phyloP scores from a whole-genome alignment of 2,888 invertebrate genomes.

The Drosophila phalerata region DNA sequence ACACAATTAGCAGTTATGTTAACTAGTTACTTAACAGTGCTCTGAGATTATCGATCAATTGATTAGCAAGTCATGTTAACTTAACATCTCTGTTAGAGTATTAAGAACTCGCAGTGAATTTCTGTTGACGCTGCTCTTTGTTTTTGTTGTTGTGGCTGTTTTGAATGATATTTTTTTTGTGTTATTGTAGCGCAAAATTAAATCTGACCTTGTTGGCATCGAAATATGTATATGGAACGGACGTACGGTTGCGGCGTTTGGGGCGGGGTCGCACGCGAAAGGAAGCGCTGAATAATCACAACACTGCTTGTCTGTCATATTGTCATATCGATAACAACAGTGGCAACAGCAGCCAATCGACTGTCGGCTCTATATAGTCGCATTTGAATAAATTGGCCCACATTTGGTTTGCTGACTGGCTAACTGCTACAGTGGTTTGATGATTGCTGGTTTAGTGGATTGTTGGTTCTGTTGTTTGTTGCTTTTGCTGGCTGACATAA shows the following conservation, averaged over 20 bases:
- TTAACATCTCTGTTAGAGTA: slow-evolving; percentile 37
- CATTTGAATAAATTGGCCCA: slow-evolving; percentile 63
- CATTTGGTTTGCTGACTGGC: slow-evolving; percentile 47
- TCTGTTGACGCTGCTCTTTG: slow-evolving; percentile 3
- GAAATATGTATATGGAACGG: slow-evolving; percentile 49
- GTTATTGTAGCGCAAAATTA: slow-evolving; percentile 60
- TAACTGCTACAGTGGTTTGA: slow-evolving; percentile 8
- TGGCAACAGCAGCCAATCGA: slow-evolving; percentile 18
- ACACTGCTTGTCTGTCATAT: slow-evolving; percentile 24
- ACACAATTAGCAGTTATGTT: not conserved
- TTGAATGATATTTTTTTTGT: slow-evolving; percentile 41
- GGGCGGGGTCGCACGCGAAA: slow-evolving; percentile 64
- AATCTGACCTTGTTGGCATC: slow-evolving; percentile 77
- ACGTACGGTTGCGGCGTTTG: slow-evolving; percentile 17
- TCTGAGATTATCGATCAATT: not conserved
- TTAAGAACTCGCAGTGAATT: slow-evolving; percentile 21
- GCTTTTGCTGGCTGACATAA: slow-evolving; percentile 56
- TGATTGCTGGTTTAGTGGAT: slow-evolving; percentile 28
- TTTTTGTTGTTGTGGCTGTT: slow-evolving; percentile 11
- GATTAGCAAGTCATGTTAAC: not conserved
- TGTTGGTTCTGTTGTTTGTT: not conserved
- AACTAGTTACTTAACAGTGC: not conserved
- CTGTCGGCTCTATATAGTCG: slow-evolving; percentile 24
- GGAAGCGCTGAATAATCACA: slow-evolving; percentile 77
- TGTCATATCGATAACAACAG: slow-evolving; percentile 64